phyloP scores from a whole-genome alignment of 1,140 invertebrate genomes.

The Carposina sasakii region DNA sequence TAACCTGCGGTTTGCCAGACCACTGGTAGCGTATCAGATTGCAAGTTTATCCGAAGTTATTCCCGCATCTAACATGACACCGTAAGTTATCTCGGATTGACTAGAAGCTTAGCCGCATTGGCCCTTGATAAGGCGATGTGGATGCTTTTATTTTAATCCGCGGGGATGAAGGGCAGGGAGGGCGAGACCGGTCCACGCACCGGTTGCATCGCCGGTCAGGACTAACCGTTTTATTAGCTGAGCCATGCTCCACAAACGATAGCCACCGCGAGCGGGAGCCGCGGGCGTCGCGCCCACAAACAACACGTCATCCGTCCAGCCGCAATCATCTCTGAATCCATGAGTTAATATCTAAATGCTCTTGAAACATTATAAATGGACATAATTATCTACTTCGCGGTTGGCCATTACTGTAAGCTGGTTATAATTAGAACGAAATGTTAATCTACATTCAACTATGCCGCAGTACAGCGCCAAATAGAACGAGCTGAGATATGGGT shows the following conservation, averaged over 20 bases:
- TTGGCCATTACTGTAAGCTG: too few relatives aligned
- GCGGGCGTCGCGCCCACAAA: constrained; percentile 31
- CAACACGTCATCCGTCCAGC: constrained; percentile 21
- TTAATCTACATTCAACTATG: too few relatives aligned
- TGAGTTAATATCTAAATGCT: constrained; percentile 18
- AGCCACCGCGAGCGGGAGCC: constrained; percentile 33
- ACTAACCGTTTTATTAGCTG: constrained; percentile 66
- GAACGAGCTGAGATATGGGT: too few relatives aligned
- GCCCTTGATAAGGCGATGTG: constrained; percentile 56
- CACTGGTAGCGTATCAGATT: constrained; percentile 41
- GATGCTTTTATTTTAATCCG: constrained; percentile 60
- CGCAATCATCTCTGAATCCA: constrained; percentile 24
- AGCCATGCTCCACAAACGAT: constrained; percentile 60
- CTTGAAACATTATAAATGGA: too few relatives aligned
- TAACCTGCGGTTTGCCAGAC: constrained; percentile 55
- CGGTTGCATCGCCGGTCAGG: constrained; percentile 62
- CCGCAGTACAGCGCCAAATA: too few relatives aligned
- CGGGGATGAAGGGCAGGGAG: constrained; percentile 28
- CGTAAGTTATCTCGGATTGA: constrained; percentile 42
- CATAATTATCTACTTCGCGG: too few relatives aligned
- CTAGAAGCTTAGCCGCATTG: constrained; percentile 57
- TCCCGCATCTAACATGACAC: constrained; percentile 49
- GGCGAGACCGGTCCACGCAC: constrained; percentile 56
- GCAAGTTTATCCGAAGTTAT: constrained; percentile 48
- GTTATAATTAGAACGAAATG: too few relatives aligned